These are phyloP conservation scores for Syngnathus typhle DNA, from an alignment of 2,113 vertebrate species.

Conservation along the genomic window DNA sequence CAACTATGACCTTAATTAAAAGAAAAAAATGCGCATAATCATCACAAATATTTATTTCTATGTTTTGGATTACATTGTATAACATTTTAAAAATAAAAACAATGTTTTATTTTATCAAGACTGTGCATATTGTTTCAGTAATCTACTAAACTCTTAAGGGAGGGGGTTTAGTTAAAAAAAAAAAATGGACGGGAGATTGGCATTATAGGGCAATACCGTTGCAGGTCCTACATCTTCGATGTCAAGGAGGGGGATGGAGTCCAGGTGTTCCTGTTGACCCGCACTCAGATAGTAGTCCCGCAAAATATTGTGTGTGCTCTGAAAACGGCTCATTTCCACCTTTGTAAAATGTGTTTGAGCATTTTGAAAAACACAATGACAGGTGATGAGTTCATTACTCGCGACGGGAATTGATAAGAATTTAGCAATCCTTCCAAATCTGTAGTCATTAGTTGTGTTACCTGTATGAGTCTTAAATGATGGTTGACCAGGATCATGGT, in stretches of 20 bases:
- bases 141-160: too few species aligned
- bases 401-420: neutral
- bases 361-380: neutral
- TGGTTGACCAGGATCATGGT: constrained; percentile 72
- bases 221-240: constrained; percentile 12
- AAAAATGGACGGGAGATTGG: neutral
- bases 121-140: too few species aligned
- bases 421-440: neutral
- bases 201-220: neutral
- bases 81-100: neutral
- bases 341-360: constrained; percentile 41
- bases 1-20: neutral
- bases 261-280: constrained; percentile 36
- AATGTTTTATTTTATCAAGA: too few species aligned
- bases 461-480: constrained; percentile 84
- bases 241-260: constrained; percentile 70
- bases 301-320: constrained; percentile 76
- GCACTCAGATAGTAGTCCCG: constrained; percentile 81
- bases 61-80: neutral
- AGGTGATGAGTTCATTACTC: neutral
- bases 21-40: neutral
- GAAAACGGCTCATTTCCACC: constrained; percentile 84
- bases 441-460: constrained; percentile 43
- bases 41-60: neutral
- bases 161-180: neutral